Percentiles rank a stretch among this genome's conserved stretches.
Conservation (phyloP, 2,113 vertebrate species). For the Gymnarchus niloticus region DNA sequence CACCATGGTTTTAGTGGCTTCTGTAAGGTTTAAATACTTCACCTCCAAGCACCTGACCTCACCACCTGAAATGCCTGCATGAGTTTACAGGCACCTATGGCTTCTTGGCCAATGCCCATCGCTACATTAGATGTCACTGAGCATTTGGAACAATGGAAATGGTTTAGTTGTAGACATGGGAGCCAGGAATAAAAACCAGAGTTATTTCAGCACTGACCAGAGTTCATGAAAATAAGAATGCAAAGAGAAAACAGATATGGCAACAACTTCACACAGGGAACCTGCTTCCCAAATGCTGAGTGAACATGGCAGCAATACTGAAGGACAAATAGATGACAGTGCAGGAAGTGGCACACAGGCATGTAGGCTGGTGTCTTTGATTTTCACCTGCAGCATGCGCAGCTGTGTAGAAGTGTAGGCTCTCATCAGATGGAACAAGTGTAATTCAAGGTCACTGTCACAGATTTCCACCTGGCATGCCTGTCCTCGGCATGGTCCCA, state of each 20-base stretch:
- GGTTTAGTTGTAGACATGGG: background rate
- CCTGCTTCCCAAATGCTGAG: background rate
- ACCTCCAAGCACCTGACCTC: background rate
- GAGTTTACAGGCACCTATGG: background rate
- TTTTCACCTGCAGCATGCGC: background rate
- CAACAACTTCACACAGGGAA: background rate
- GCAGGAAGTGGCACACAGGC: background rate
- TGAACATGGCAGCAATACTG: background rate
- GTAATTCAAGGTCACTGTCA: conserved; percentile 1
- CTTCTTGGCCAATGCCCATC: no score
- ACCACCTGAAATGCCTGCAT: background rate
- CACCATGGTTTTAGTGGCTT: background rate
- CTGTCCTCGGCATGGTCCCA: background rate
- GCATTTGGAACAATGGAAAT: background rate
- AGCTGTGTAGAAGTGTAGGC: background rate
- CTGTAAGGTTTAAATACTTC: background rate
- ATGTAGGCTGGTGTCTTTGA: background rate
- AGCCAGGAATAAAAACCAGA: no score
- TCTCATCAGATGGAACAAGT: background rate
- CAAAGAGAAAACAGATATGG: background rate
- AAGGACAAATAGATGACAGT: background rate
- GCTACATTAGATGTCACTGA: no score
- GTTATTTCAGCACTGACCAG: background rate
- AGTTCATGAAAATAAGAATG: background rate
- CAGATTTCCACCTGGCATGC: background rate